These are phyloP conservation scores for Petrosia ficiformis DNA, from an alignment of 37 sponge, comb jelly and placozoan genomes.

Conservation along the genomic window DNA sequence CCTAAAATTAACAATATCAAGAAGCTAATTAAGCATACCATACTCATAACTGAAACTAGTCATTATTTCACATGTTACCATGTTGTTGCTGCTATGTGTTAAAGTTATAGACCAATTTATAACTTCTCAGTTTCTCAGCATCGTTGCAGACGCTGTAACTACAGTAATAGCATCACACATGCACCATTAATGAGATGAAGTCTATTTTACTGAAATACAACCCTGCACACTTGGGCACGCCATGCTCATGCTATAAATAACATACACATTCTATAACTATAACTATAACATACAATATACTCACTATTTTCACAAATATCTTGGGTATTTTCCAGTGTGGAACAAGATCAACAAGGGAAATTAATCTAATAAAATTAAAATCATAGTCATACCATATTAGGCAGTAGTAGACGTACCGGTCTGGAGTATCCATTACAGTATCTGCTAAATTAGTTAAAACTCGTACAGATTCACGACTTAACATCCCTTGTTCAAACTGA, in stretches of 20 bases:
- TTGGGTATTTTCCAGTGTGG: slow-evolving; percentile 70
- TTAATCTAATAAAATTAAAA: slow-evolving; percentile 43
- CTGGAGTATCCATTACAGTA: slow-evolving; percentile 61
- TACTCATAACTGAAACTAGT: no score
- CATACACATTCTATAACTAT: neutral
- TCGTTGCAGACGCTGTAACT: no score
- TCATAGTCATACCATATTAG: neutral
- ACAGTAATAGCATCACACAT: no score
- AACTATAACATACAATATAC: neutral
- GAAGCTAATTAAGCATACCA: no score
- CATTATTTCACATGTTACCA: no score
- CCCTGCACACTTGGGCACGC: no score
- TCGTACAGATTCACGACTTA: slow-evolving; percentile 81
- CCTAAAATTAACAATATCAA: no score
- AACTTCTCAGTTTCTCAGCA: no score
- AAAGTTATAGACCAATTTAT: no score
- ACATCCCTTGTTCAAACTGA: slow-evolving; percentile 89
- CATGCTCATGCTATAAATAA: neutral
- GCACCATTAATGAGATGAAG: no score
- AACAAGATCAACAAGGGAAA: slow-evolving; percentile 72
- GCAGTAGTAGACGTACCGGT: slow-evolving; percentile 33
- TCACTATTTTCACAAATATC: slow-evolving; percentile 1
- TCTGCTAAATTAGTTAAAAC: slow-evolving; percentile 75
- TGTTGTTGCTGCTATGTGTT: no score
- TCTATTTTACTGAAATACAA: no score